Conservation (phyloP, 2,113 vertebrate genomes). For the Sinocyclocheilus grahami region DNA sequence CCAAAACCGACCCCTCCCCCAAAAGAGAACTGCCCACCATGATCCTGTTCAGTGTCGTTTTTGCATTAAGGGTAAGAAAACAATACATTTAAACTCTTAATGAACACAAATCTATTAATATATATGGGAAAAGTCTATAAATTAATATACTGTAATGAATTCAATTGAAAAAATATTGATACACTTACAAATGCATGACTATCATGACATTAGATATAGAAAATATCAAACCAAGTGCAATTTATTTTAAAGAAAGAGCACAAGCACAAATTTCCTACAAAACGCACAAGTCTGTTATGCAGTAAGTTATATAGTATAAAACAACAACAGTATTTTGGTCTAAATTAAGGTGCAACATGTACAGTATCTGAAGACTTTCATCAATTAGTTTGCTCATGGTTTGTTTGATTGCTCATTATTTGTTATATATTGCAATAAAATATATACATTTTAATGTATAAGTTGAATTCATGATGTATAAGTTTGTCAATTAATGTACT, state of each 20-base stretch:
- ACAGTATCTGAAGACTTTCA: too few species aligned
- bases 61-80: slow-evolving; percentile 90
- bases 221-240: not conserved
- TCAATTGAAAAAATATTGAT: not conserved
- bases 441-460: too few species aligned
- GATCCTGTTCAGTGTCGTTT: slow-evolving; percentile 98
- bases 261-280: not conserved
- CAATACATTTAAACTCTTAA: not conserved
- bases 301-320: not conserved
- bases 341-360: too few species aligned
- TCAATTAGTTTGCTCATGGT: too few species aligned
- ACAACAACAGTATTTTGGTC: not conserved
- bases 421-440: not conserved
- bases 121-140: not conserved
- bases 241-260: not conserved
- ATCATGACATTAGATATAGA: not conserved
- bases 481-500: too few species aligned
- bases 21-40: slow-evolving; percentile 98
- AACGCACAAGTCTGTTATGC: not conserved
- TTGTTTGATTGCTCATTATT: not conserved
- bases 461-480: too few species aligned
- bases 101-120: not conserved
- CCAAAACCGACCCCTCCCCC: slow-evolving; percentile 94
- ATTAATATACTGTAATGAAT: not conserved
- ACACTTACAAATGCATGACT: not conserved